These are phyloP conservation scores for Ictalurus punctatus DNA, from an alignment of 2,113 vertebrate genomes.

Conservation along the genomic window DNA sequence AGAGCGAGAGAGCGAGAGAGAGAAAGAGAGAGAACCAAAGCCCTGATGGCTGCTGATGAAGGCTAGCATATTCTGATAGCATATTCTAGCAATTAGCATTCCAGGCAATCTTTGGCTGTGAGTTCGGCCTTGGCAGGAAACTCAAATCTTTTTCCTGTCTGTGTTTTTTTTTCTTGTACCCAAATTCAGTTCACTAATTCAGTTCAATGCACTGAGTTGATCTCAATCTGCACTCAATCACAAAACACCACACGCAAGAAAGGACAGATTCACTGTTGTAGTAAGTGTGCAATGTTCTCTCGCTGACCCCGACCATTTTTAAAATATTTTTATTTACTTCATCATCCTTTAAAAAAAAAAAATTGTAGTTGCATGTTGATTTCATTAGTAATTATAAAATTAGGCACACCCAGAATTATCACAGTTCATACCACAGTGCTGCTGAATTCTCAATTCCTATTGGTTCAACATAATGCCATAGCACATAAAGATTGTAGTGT, in stretches of 20 bases:
- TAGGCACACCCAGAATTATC: background rate
- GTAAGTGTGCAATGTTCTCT: background rate
- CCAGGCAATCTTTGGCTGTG: background rate
- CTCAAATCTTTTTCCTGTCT: background rate
- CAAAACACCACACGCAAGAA: background rate
- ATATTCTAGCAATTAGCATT: conserved; percentile 28
- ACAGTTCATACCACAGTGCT: background rate
- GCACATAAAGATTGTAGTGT: background rate
- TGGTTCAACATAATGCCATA: background rate
- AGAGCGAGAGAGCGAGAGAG: background rate
- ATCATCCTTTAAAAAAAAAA: no score
- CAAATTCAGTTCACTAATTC: background rate
- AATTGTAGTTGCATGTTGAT: background rate
- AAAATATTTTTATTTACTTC: background rate
- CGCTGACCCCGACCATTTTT: background rate
- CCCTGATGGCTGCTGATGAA: conserved; percentile 23
- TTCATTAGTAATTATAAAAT: background rate
- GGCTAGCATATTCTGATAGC: conserved; percentile 6
- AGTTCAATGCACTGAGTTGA: background rate
- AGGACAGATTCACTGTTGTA: background rate
- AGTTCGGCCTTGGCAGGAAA: background rate
- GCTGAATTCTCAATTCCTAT: background rate
- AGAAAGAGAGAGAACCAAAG: conserved; percentile 4
- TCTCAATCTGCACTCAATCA: conserved; percentile 4
- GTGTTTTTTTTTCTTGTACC: background rate